Evolutionary conservation across 2,888 invertebrate species (phyloP).

Genomic region (Microctonus brassicae): DNA sequence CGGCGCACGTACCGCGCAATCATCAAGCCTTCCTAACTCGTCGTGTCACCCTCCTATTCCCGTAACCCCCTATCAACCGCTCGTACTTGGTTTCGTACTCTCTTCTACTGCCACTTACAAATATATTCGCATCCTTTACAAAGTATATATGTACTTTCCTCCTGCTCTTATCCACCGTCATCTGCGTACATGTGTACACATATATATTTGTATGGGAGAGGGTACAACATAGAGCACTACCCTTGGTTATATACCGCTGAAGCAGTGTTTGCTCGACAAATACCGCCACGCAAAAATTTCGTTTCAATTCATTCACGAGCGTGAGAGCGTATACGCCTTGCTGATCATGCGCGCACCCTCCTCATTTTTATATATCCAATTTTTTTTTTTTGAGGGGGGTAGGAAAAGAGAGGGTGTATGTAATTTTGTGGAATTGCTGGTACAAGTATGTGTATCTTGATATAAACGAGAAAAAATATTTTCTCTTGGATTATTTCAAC

Average conservation of each 20-base stretch:
- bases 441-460: neutral
- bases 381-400: neutral
- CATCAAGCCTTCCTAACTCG: conserved; percentile 39
- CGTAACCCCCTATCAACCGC: neutral
- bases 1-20: conserved; percentile 36
- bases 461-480: neutral
- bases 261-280: conserved; percentile 60
- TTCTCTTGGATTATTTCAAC: neutral
- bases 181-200: too few relatives aligned
- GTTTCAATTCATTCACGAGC: conserved; percentile 54
- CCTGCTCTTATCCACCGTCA: too few relatives aligned
- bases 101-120: neutral
- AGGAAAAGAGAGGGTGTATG: neutral
- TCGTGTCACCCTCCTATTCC: neutral
- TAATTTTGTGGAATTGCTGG: neutral
- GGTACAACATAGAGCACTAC: too few relatives aligned
- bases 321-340: neutral
- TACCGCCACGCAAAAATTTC: conserved; percentile 57
- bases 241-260: conserved; percentile 42
- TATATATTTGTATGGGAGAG: too few relatives aligned
- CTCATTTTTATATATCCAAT: neutral
- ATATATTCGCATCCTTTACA: neutral
- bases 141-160: conserved; percentile 18
- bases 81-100: too few relatives aligned
- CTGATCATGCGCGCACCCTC: neutral